These are phyloP conservation scores for Drosophila limbata DNA, from an alignment of 2,888 invertebrate species.

Conservation along the genomic window DNA sequence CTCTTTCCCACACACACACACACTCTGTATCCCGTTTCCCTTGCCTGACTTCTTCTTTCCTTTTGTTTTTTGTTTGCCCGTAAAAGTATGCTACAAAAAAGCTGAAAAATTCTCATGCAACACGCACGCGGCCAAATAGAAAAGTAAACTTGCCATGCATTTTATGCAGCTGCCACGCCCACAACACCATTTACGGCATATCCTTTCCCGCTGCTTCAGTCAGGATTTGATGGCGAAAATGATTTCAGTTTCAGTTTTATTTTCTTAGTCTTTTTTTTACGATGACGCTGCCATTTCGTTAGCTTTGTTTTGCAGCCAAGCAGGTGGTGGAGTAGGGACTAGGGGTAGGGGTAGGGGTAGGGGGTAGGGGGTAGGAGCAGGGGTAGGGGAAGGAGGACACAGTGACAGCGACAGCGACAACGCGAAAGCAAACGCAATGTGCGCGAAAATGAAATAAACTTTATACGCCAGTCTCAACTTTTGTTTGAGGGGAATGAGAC, in stretches of 20 bases:
- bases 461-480: slow-evolving; percentile 38
- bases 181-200: slow-evolving; percentile 46
- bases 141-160: slow-evolving; percentile 56
- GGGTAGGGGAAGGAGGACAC: neutral
- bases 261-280: slow-evolving; percentile 54
- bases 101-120: slow-evolving; percentile 35
- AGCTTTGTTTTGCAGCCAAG: slow-evolving; percentile 68
- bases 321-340: neutral
- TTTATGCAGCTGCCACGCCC: slow-evolving; percentile 62
- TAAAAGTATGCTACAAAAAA: slow-evolving; percentile 73
- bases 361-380: neutral
- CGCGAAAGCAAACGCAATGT: slow-evolving; percentile 66
- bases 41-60: too few species aligned
- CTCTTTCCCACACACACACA: slow-evolving; percentile 16
- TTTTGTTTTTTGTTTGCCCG: slow-evolving; percentile 45
- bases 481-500: neutral
- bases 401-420: slow-evolving; percentile 58
- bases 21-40: slow-evolving; percentile 5
- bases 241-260: slow-evolving; percentile 71
- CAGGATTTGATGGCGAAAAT: slow-evolving; percentile 70
- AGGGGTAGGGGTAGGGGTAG: neutral
- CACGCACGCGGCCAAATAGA: slow-evolving; percentile 50
- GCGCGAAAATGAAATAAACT: slow-evolving; percentile 82
- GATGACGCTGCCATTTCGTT: slow-evolving; percentile 75
- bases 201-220: too few species aligned